A percentile compares a stretch with the other conserved stretches of the same genome.
Evolutionary conservation across 1,140 invertebrate species (phyloP).

Genomic region (Hydropsyche tenuis): DNA sequence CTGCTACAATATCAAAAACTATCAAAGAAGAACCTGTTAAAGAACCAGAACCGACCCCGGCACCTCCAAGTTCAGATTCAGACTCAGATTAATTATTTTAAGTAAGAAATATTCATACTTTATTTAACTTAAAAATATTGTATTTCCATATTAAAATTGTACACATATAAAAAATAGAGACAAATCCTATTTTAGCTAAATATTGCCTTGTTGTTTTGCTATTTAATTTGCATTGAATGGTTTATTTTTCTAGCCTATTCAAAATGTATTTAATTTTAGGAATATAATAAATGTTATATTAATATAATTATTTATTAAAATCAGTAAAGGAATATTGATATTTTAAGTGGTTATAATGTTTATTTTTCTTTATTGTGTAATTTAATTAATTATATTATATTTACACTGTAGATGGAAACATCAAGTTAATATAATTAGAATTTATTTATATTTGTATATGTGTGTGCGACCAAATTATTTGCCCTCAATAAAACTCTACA

Average conservation of each 20-base stretch:
- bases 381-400: slow-evolving; percentile 4
- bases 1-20: slow-evolving; percentile 67
- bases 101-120: slow-evolving; percentile 7
- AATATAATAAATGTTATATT: background rate
- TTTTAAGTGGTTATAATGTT: background rate
- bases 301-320: slow-evolving; percentile 2
- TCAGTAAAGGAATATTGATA: background rate
- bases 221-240: background rate
- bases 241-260: background rate
- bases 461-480: background rate
- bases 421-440: slow-evolving; percentile 8
- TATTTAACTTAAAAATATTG: background rate
- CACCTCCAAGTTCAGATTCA: slow-evolving; percentile 62
- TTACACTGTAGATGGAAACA: slow-evolving; percentile 26
- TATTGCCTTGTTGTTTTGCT: no score
- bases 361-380: background rate
- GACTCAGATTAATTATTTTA: slow-evolving; percentile 44
- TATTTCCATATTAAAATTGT: background rate
- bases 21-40: slow-evolving; percentile 58
- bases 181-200: no score
- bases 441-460: background rate
- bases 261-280: background rate
- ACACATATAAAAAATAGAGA: background rate
- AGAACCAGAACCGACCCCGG: slow-evolving; percentile 54
- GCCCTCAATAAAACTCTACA: background rate